phyloP scores from a whole-genome alignment of 2,113 vertebrate genomes.

The Macquaria ambigua region DNA sequence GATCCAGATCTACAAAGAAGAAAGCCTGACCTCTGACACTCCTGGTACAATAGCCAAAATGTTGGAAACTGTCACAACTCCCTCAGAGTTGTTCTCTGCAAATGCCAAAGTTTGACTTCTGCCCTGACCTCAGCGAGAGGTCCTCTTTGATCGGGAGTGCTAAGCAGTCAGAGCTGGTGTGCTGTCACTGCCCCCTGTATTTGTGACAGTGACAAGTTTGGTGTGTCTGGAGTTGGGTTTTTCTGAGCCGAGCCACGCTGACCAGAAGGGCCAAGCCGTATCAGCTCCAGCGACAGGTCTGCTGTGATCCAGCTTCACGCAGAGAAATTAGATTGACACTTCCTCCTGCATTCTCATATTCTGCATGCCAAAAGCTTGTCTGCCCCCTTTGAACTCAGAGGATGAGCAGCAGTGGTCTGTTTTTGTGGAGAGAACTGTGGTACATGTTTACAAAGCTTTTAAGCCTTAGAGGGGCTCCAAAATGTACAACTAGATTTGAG shows the following conservation, averaged over 20 bases:
- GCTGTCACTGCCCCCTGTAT: constrained; percentile 62
- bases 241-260: constrained; percentile 47
- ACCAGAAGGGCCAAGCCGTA: constrained; percentile 52
- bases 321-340: constrained; percentile 70
- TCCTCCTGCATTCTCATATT: constrained; percentile 51
- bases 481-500: background rate
- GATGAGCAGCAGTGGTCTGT: constrained; percentile 33
- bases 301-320: constrained; percentile 61
- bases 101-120: constrained; percentile 65
- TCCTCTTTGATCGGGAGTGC: constrained; percentile 59
- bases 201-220: constrained; percentile 69
- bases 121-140: constrained; percentile 67
- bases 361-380: constrained; percentile 42
- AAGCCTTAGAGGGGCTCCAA: background rate
- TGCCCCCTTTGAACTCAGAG: constrained; percentile 52
- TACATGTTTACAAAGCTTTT: constrained; percentile 11
- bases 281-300: constrained; percentile 55
- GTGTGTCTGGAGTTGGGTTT: constrained; percentile 37
- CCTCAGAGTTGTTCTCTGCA: constrained; percentile 45
- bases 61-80: constrained; percentile 60
- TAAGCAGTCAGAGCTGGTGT: constrained; percentile 59
- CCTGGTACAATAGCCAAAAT: constrained; percentile 43
- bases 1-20: constrained; percentile 37
- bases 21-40: constrained; percentile 43
- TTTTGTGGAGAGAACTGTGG: constrained; percentile 35